Conservation (phyloP, 2,797 vertebrate species). For the Chromis chromis region DNA sequence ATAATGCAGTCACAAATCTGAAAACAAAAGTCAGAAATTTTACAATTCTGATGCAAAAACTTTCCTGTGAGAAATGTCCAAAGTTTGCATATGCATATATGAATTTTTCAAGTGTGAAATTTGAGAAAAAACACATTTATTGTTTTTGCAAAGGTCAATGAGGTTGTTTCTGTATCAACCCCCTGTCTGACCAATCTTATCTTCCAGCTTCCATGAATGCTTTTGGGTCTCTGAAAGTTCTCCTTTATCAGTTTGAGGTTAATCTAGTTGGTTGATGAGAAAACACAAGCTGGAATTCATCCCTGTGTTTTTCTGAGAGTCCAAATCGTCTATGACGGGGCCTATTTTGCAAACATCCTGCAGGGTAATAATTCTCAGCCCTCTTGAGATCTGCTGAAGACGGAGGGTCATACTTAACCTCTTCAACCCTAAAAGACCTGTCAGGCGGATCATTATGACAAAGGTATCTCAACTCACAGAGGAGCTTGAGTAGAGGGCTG, state of each 20-base stretch:
- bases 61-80: background rate
- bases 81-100: background rate
- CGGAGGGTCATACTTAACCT: slow-evolving; percentile 33
- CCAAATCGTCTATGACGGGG: slow-evolving; percentile 53
- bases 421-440: slow-evolving; percentile 25
- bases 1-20: background rate
- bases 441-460: slow-evolving; percentile 17
- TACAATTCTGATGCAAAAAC: background rate
- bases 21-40: background rate
- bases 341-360: slow-evolving; percentile 52
- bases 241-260: slow-evolving; percentile 36
- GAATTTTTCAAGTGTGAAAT: background rate
- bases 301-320: slow-evolving; percentile 40
- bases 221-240: slow-evolving; percentile 24
- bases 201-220: slow-evolving; percentile 20
- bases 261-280: slow-evolving; percentile 42
- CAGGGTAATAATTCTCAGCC: slow-evolving; percentile 50
- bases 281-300: slow-evolving; percentile 45
- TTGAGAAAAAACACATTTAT: background rate
- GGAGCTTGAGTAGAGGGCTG: background rate
- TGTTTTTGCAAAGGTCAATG: background rate
- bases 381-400: slow-evolving; percentile 31
- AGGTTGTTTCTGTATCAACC: background rate
- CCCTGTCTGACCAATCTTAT: background rate
- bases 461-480: slow-evolving; percentile 26